Conservation (phyloP, 2,797 vertebrate genomes). For the Loris lydekkerianus region DNA sequence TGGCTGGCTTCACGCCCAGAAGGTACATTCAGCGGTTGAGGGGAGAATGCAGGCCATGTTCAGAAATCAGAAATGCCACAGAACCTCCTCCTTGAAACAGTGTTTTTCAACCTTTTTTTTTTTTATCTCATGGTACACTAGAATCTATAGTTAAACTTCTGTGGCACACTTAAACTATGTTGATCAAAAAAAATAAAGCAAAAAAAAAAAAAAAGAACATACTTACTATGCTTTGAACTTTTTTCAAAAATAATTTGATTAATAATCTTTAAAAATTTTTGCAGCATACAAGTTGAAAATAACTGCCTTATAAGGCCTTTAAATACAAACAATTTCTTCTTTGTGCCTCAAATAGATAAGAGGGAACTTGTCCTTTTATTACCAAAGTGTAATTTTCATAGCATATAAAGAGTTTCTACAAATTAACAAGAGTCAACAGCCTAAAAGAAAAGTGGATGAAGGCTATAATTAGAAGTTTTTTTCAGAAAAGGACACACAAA, state of each 20-base stretch:
- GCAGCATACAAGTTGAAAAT: too few species aligned
- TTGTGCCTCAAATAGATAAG: neutral
- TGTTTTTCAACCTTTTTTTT: too few species aligned
- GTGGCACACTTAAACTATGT: too few species aligned
- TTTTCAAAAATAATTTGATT: too few species aligned
- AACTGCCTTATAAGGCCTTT: neutral
- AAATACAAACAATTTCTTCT: neutral
- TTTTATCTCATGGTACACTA: too few species aligned
- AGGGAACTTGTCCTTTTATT: neutral
- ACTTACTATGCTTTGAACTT: too few species aligned
- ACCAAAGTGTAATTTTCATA: neutral
- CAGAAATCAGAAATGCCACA: neutral
- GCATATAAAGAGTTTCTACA: neutral
- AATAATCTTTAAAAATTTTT: too few species aligned
- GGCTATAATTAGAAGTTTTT: neutral
- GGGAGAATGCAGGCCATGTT: neutral
- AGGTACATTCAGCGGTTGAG: neutral
- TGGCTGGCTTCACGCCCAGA: neutral
- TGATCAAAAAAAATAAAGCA: too few species aligned
- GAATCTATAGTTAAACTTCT: too few species aligned
- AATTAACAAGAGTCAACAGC: neutral
- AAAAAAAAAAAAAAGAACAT: too few species aligned
- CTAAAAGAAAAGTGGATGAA: neutral
- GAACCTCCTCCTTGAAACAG: neutral
- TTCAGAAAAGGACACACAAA: neutral